Evolutionary conservation across 2,113 vertebrate species (phyloP).

Genomic region (Girardinichthys multiradiatus): DNA sequence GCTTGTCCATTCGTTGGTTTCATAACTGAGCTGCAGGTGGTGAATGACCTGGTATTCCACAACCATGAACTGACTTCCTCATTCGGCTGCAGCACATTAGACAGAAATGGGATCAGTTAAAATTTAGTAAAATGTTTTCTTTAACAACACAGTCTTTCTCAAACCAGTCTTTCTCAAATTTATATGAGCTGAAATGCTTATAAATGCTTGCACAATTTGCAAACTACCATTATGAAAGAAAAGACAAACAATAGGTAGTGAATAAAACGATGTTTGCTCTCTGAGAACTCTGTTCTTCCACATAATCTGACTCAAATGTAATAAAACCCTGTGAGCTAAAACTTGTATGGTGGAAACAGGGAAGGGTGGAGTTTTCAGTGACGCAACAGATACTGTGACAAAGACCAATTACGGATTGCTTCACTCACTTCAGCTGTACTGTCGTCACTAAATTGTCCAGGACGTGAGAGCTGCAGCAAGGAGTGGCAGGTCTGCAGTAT

Average conservation of each 20-base stretch:
- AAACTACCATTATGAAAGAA: neutral
- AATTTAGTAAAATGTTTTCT: neutral
- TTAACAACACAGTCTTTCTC: neutral
- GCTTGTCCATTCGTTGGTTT: conserved; percentile 40
- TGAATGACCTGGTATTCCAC: conserved; percentile 44
- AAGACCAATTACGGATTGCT: conserved; percentile 61
- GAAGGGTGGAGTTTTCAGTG: conserved; percentile 29
- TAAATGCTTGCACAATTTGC: conserved; percentile 22
- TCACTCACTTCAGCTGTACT: conserved; percentile 65
- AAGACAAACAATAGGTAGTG: neutral
- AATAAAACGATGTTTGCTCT: neutral
- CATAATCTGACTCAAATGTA: conserved; percentile 13
- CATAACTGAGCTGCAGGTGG: conserved; percentile 54
- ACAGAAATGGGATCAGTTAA: conserved; percentile 13
- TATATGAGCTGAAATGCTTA: neutral
- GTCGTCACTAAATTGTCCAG: conserved; percentile 58
- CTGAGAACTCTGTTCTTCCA: neutral
- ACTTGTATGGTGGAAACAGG: neutral
- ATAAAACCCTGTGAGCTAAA: conserved; percentile 6
- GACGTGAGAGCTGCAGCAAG: conserved; percentile 46
- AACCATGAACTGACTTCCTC: conserved; percentile 58
- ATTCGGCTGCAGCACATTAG: conserved; percentile 16
- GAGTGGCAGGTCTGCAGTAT: conserved; percentile 61
- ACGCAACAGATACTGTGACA: conserved; percentile 55
- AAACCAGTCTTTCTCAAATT: no score